A percentile compares a stretch with the other conserved stretches of the same genome.
These are phyloP conservation scores for Epizoanthus stellaris DNA, from an alignment of 92 coral and sea anemone genomes.

Conservation along the genomic window DNA sequence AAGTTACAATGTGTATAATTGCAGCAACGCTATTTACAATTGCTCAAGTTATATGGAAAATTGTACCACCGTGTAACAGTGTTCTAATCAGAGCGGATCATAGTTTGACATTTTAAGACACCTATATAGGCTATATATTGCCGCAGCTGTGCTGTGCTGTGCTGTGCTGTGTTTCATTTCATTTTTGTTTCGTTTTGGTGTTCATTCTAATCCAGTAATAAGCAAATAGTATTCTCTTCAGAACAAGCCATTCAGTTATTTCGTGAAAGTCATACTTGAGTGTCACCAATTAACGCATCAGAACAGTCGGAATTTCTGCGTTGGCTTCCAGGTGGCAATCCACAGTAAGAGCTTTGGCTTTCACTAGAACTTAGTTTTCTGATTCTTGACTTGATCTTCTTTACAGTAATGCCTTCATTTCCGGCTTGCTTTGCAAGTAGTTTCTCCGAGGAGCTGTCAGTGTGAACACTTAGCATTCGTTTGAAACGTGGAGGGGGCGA, in stretches of 20 bases:
- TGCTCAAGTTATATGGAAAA: no score
- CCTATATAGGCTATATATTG: no score
- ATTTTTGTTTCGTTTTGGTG: neutral
- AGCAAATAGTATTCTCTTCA: no score
- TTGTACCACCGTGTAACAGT: no score
- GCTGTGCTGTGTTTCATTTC: neutral
- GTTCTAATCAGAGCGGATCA: no score
- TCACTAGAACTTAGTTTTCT: constrained; percentile 31
- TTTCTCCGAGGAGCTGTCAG: neutral
- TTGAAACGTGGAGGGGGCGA: neutral
- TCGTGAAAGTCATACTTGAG: neutral
- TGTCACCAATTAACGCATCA: constrained; percentile 26
- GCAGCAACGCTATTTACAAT: no score
- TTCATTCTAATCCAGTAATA: no score
- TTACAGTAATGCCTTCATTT: neutral
- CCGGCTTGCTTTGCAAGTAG: neutral
- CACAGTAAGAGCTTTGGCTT: neutral
- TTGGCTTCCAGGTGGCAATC: neutral
- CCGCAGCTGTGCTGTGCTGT: no score
- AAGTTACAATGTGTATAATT: no score
- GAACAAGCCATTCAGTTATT: neutral
- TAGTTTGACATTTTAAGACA: no score
- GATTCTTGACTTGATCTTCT: constrained; percentile 12
- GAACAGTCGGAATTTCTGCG: constrained; percentile 1
- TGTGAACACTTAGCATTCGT: neutral